phyloP scores from a whole-genome alignment of 1,140 invertebrate genomes.

The Metopolophium dirhodum region DNA sequence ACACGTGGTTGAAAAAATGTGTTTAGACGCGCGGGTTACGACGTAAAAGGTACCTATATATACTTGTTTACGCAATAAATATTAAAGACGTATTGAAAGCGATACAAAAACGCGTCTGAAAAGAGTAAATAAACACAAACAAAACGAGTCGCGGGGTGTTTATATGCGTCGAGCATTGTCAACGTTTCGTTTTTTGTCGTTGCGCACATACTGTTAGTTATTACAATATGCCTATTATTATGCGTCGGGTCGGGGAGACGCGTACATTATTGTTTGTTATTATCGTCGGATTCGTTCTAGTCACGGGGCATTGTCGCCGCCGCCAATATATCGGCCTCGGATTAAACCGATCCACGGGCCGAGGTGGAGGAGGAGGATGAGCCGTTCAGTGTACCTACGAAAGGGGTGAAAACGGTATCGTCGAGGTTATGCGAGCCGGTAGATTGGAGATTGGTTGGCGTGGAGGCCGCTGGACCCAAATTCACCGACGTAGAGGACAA shows the following conservation, averaged over 20 bases:
- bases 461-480: too few species aligned
- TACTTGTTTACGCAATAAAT: not conserved
- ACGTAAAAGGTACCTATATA: not conserved
- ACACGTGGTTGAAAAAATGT: not conserved
- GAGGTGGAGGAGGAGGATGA: not conserved
- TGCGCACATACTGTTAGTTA: not conserved
- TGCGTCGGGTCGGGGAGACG: not conserved
- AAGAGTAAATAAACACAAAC: constrained; percentile 10
- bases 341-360: not conserved
- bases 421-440: not conserved
- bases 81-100: not conserved
- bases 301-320: not conserved
- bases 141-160: not conserved
- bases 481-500: not conserved
- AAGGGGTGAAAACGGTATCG: not conserved
- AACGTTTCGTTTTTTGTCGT: not conserved
- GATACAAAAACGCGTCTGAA: not conserved
- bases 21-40: not conserved
- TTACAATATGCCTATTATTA: not conserved
- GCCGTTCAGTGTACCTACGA: not conserved
- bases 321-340: not conserved
- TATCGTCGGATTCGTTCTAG: constrained; percentile 8
- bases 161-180: not conserved
- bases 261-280: constrained; percentile 3
- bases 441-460: too few species aligned